A percentile compares a stretch with the other conserved stretches of the same genome.
Evolutionary conservation across 1,140 invertebrate species (phyloP).

Genomic region (Zelostemma sp.): DNA sequence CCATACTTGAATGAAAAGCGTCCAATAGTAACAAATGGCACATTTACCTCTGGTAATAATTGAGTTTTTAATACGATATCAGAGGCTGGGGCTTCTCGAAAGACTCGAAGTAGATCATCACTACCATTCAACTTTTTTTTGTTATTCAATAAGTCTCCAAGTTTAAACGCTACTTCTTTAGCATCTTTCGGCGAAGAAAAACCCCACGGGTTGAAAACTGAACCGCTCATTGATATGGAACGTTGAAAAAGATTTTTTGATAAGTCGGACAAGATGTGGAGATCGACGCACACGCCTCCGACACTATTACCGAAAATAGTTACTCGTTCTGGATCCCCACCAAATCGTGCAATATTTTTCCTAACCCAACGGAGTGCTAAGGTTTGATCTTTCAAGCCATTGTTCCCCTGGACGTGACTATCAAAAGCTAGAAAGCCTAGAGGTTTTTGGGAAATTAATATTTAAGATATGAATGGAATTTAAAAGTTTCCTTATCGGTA

Average conservation of each 20-base stretch:
- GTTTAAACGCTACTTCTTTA: neutral
- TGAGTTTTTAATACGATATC: neutral
- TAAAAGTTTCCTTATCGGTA: neutral
- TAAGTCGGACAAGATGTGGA: conserved; percentile 51
- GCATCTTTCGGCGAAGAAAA: neutral
- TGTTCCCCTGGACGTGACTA: conserved; percentile 60
- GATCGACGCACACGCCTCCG: conserved; percentile 59
- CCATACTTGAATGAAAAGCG: too few species aligned
- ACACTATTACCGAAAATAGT: conserved; percentile 70
- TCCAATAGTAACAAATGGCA: neutral
- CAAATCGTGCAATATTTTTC: conserved; percentile 66
- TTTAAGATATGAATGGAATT: too few species aligned
- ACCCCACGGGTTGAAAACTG: conserved; percentile 18
- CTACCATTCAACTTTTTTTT: neutral
- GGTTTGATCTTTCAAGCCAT: conserved; percentile 70
- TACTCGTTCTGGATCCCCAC: conserved; percentile 66
- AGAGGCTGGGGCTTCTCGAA: neutral
- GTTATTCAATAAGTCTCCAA: neutral
- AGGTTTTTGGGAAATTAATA: too few species aligned
- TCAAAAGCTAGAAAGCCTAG: conserved; percentile 30
- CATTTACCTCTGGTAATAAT: neutral
- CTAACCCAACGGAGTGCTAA: conserved; percentile 67
- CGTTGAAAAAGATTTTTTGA: conserved; percentile 26
- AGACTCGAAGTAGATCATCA: neutral
- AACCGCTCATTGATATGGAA: conserved; percentile 33